Percentiles rank a stretch among this genome's conserved stretches.
phyloP scores from a whole-genome alignment of 2,888 invertebrate species.

The Eustalomyia histrio region DNA sequence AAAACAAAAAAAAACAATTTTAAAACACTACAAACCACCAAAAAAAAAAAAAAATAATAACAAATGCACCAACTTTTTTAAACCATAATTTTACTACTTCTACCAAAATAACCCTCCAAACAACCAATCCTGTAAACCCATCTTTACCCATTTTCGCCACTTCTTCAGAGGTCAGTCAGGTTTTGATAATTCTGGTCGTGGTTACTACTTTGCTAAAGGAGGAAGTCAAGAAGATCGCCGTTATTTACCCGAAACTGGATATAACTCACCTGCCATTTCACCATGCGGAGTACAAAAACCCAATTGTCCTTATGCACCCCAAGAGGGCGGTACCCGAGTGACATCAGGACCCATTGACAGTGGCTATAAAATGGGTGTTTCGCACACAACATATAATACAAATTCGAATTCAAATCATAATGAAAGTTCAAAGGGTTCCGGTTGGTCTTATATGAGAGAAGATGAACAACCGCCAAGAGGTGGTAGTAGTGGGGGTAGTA shows the following conservation, averaged over 20 bases:
- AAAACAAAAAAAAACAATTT: constrained; percentile 46
- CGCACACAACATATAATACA: constrained; percentile 50
- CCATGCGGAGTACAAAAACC: constrained; percentile 70
- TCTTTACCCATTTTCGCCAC: not conserved
- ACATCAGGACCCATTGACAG: constrained; percentile 73
- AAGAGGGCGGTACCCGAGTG: constrained; percentile 68
- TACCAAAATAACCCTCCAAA: constrained; percentile 1
- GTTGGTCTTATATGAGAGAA: constrained; percentile 74
- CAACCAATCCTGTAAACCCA: constrained; percentile 14
- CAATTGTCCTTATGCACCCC: constrained; percentile 70
- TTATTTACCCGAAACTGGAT: constrained; percentile 67
- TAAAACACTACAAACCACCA: constrained; percentile 45
- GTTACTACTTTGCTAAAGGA: constrained; percentile 83
- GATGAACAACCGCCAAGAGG: constrained; percentile 68
- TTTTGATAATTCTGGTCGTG: constrained; percentile 83
- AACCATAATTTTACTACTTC: constrained; percentile 25
- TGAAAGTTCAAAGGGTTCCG: constrained; percentile 47
- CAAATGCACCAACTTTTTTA: constrained; percentile 47
- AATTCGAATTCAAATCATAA: constrained; percentile 43
- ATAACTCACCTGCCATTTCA: constrained; percentile 62
- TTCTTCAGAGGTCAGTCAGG: constrained; percentile 83
- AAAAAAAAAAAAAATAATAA: constrained; percentile 16
- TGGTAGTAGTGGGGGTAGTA: constrained; percentile 51
- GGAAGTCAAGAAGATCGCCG: constrained; percentile 75
- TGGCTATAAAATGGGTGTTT: constrained; percentile 61